Evolutionary conservation across 1,140 invertebrate species (phyloP).

Genomic region (Spodoptera frugiperda): DNA sequence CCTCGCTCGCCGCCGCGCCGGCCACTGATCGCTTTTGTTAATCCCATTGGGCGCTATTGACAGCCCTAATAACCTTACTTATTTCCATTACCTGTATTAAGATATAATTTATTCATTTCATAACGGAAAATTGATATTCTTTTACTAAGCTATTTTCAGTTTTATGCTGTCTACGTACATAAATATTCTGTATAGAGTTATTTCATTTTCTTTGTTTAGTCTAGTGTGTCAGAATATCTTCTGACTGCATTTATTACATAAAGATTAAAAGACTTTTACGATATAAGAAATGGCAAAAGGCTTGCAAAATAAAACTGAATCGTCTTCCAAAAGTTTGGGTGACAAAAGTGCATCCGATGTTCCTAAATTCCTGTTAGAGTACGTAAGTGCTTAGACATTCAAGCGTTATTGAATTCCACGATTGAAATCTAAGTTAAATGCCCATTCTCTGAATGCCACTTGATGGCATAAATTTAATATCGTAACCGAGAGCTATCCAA

Average conservation of each 20-base stretch:
- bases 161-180: not conserved
- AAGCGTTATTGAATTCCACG: conserved; percentile 67
- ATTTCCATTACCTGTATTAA: conserved; percentile 36
- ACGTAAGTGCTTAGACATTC: conserved; percentile 38
- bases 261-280: too few relatives aligned
- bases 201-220: conserved; percentile 21
- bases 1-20: conserved; percentile 7
- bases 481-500: conserved; percentile 73
- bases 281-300: not conserved
- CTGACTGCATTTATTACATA: too few relatives aligned
- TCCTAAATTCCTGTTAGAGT: conserved; percentile 13
- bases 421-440: conserved; percentile 73
- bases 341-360: conserved; percentile 18
- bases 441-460: conserved; percentile 72
- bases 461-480: conserved; percentile 83
- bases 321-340: not conserved
- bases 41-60: conserved; percentile 40
- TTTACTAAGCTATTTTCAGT: conserved; percentile 17
- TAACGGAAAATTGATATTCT: conserved; percentile 38
- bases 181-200: not conserved
- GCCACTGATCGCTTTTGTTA: conserved; percentile 36
- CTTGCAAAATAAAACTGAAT: not conserved
- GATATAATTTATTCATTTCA: conserved; percentile 38
- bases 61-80: conserved; percentile 42
- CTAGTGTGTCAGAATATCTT: too few relatives aligned